phyloP scores from a whole-genome alignment of 35 echinoderm and acorn worm genomes.

The Holothuria glaberrima region DNA sequence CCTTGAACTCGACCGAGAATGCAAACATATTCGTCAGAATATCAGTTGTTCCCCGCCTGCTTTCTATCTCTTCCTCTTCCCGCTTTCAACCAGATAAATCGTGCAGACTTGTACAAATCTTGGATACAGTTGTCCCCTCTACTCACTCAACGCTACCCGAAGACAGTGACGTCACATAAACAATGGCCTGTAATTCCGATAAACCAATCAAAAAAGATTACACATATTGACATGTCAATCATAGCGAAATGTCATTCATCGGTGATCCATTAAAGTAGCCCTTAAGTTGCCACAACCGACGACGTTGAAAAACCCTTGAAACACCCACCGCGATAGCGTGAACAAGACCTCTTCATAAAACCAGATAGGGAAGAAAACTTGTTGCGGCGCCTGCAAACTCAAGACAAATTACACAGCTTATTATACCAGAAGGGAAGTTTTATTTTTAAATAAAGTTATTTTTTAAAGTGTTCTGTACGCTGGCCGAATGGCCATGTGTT shows the following conservation, averaged over 20 bases:
- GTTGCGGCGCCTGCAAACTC: not conserved
- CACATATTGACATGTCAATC: slow-evolving; percentile 5
- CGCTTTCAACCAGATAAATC: too few relatives aligned
- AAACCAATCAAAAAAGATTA: not conserved
- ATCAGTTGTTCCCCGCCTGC: too few relatives aligned
- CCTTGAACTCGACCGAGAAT: too few relatives aligned
- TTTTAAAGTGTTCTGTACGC: not conserved
- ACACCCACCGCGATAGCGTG: not conserved
- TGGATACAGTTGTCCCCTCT: too few relatives aligned
- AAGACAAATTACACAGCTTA: not conserved
- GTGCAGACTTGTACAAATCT: too few relatives aligned
- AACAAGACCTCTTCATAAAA: too few relatives aligned
- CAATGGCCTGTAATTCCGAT: not conserved
- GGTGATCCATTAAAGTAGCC: not conserved
- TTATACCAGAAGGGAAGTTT: not conserved
- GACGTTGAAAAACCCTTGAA: not conserved
- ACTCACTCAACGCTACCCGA: not conserved
- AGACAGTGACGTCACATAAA: not conserved
- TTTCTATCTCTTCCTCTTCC: too few relatives aligned
- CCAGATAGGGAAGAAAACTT: not conserved
- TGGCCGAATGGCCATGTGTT: not conserved
- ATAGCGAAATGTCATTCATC: not conserved
- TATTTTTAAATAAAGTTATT: not conserved
- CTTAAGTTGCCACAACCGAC: not conserved
- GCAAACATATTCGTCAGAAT: too few relatives aligned